A percentile compares a stretch with the other conserved stretches of the same genome.
phyloP scores from a whole-genome alignment of 1,140 invertebrate genomes.

The Drosophila kepulauana region DNA sequence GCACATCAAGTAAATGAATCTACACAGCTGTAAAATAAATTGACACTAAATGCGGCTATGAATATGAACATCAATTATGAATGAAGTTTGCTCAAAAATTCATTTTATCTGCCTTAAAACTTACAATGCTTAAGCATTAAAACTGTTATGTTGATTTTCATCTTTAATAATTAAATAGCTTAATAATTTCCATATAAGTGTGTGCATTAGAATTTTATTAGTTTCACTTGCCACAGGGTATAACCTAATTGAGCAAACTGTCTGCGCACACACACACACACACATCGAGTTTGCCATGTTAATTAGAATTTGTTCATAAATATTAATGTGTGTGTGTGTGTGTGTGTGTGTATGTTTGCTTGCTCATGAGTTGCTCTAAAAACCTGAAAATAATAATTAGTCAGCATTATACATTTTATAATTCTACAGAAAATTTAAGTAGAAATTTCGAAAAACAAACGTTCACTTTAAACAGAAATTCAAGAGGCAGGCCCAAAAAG shows the following conservation, averaged over 20 bases:
- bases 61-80: slow-evolving; percentile 6
- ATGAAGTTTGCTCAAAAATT: background rate
- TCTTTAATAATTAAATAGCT: background rate
- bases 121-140: too few relatives aligned
- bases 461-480: background rate
- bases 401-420: background rate
- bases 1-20: slow-evolving; percentile 29
- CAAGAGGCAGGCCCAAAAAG: background rate
- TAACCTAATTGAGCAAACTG: background rate
- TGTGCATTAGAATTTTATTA: background rate
- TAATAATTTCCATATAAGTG: background rate
- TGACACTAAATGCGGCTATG: background rate
- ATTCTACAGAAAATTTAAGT: background rate
- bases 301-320: slow-evolving; percentile 7
- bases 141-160: background rate
- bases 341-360: background rate
- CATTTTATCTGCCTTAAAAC: background rate
- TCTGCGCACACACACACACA: background rate
- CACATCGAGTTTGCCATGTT: background rate
- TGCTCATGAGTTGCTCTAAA: background rate
- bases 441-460: background rate
- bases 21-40: slow-evolving; percentile 11
- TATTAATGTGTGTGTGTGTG: slow-evolving; percentile 3
- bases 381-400: background rate
- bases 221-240: background rate